Evolutionary conservation across 1,140 invertebrate species (phyloP).

Genomic region (Lasioglossum baleicum): DNA sequence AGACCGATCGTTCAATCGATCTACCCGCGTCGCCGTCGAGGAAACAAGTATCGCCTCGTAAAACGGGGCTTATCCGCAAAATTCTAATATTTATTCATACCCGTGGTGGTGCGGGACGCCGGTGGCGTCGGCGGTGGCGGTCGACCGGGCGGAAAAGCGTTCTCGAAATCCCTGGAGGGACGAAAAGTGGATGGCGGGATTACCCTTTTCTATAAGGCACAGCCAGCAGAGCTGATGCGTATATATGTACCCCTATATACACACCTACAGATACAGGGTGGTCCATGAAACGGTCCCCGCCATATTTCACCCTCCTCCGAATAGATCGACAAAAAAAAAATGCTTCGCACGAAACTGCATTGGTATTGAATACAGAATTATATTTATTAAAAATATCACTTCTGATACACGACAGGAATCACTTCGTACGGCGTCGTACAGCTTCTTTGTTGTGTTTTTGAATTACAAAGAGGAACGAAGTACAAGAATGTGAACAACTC

Average conservation of each 20-base stretch:
- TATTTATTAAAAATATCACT: no score
- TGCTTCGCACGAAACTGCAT: no score
- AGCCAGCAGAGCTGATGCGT: slow-evolving; percentile 17
- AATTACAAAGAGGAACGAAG: no score
- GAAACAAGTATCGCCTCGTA: slow-evolving; percentile 78
- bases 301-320: no score
- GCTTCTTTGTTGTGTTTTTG: no score
- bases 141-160: slow-evolving; percentile 76
- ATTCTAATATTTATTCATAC: slow-evolving; percentile 80
- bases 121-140: slow-evolving; percentile 51
- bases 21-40: slow-evolving; percentile 58
- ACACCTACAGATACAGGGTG: background rate
- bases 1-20: slow-evolving; percentile 69
- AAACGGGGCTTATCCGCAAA: slow-evolving; percentile 77
- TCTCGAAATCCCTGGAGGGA: slow-evolving; percentile 72
- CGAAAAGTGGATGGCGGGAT: slow-evolving; percentile 75
- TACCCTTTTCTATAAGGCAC: slow-evolving; percentile 74
- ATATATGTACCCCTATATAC: slow-evolving; percentile 2
- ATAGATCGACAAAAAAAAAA: no score
- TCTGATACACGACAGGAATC: no score
- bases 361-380: no score
- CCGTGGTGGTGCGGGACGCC: slow-evolving; percentile 46
- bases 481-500: no score
- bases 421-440: no score
- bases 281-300: no score